Evolutionary conservation across 2,797 vertebrate genomes (phyloP).

Genomic region (Thripadectes ignobilis): DNA sequence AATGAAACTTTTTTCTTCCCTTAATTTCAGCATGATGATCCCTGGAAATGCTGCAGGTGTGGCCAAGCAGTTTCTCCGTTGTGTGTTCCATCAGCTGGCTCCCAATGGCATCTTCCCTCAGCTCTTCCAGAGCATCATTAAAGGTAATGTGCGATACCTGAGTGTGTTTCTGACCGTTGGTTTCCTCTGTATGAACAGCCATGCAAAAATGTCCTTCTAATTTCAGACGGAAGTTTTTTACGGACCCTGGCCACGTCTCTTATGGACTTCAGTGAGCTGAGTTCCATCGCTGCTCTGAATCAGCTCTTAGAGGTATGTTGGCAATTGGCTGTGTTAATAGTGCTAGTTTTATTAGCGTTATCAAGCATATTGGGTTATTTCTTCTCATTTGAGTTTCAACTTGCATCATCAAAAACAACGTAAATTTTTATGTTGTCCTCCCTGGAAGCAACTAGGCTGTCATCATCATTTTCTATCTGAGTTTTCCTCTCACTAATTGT

Average conservation of each 20-base stretch:
- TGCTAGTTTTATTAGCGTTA: neutral
- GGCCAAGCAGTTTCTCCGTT: constrained; percentile 98
- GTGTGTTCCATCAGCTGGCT: constrained; percentile 95
- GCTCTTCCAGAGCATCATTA: constrained; percentile 98
- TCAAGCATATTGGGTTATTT: neutral
- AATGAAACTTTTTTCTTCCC: neutral
- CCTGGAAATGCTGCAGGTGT: constrained; percentile 97
- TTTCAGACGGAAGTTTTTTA: constrained; percentile 93
- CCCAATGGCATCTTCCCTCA: constrained; percentile 97
- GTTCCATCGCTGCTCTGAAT: constrained; percentile 94
- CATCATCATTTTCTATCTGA: neutral
- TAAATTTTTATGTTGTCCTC: neutral
- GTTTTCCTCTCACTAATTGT: neutral
- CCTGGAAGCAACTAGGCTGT: neutral
- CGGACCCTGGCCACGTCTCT: constrained; percentile 91
- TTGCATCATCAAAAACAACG: neutral
- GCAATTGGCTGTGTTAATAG: neutral
- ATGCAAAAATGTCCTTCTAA: neutral
- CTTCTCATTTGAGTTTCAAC: neutral
- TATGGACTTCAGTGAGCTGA: constrained; percentile 96
- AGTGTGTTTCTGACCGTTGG: neutral
- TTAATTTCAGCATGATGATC: constrained; percentile 89
- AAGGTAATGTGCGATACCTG: constrained; percentile 79
- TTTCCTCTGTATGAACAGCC: neutral
- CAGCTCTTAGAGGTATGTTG: constrained; percentile 93